phyloP scores from a whole-genome alignment of 2,888 invertebrate species.

The Timema cristinae region DNA sequence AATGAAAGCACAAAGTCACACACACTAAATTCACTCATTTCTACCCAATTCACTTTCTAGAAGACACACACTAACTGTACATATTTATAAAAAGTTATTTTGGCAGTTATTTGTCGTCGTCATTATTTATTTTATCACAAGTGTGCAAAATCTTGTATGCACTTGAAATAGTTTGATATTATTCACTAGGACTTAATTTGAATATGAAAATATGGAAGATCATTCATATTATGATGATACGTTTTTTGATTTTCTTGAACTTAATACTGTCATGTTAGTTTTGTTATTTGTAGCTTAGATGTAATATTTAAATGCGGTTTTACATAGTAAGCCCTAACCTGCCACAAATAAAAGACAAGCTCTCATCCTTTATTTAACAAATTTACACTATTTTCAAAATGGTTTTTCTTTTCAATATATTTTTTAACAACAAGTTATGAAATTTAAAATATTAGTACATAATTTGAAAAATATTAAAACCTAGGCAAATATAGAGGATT shows the following conservation, averaged over 20 bases:
- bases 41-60: neutral
- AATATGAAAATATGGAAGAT: conserved; percentile 12
- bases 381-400: neutral
- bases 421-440: neutral
- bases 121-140: neutral
- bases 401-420: neutral
- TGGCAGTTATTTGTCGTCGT: conserved; percentile 8
- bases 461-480: no score
- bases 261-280: conserved; percentile 11
- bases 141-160: neutral
- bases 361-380: neutral
- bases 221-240: conserved; percentile 5
- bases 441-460: no score
- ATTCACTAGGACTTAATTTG: neutral
- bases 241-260: neutral
- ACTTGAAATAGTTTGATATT: neutral
- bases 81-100: conserved; percentile 13
- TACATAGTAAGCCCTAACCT: neutral
- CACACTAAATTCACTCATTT: conserved; percentile 5
- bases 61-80: neutral
- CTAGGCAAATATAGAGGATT: no score
- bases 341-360: neutral
- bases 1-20: neutral
- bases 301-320: no score
- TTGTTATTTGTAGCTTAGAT: no score